Percentiles rank a stretch among this genome's conserved stretches.
Evolutionary conservation across 2,888 invertebrate species (phyloP).

Genomic region (Caradrina clavipalpis): DNA sequence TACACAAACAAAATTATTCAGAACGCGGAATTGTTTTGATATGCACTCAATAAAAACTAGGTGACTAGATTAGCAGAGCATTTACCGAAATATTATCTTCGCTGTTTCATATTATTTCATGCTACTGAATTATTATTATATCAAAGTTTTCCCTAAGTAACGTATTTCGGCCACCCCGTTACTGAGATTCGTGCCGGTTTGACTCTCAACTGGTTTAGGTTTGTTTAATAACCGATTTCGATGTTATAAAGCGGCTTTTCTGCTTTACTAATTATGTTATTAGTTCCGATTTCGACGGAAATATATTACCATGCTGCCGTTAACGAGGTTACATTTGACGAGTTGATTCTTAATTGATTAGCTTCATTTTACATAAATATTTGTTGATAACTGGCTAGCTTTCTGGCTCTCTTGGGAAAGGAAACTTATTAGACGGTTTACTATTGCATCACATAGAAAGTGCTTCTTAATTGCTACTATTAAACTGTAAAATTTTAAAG

Average conservation of each 20-base stretch:
- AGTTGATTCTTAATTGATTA: conserved; percentile 36
- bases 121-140: conserved; percentile 29
- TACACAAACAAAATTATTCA: conserved; percentile 39
- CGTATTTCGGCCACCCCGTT: conserved; percentile 71
- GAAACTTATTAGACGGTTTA: conserved; percentile 22
- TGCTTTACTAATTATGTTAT: conserved; percentile 50
- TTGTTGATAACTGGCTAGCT: conserved; percentile 16
- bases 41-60: conserved; percentile 48
- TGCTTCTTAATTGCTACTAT: conserved; percentile 38
- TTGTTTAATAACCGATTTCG: conserved; percentile 60
- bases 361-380: conserved; percentile 45
- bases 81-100: conserved; percentile 41
- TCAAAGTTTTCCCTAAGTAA: conserved; percentile 36
- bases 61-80: conserved; percentile 35
- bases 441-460: conserved; percentile 25
- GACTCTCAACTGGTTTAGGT: conserved; percentile 68
- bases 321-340: conserved; percentile 38
- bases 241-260: conserved; percentile 47
- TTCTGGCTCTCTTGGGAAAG: conserved; percentile 38
- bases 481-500: conserved; percentile 35
- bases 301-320: conserved; percentile 38
- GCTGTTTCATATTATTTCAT: conserved; percentile 34
- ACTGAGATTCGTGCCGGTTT: conserved; percentile 63
- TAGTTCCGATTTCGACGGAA: conserved; percentile 26
- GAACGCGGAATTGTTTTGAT: conserved; percentile 57